Evolutionary conservation across 2,888 invertebrate genomes (phyloP).

Genomic region (Alviniconcha strummeri): DNA sequence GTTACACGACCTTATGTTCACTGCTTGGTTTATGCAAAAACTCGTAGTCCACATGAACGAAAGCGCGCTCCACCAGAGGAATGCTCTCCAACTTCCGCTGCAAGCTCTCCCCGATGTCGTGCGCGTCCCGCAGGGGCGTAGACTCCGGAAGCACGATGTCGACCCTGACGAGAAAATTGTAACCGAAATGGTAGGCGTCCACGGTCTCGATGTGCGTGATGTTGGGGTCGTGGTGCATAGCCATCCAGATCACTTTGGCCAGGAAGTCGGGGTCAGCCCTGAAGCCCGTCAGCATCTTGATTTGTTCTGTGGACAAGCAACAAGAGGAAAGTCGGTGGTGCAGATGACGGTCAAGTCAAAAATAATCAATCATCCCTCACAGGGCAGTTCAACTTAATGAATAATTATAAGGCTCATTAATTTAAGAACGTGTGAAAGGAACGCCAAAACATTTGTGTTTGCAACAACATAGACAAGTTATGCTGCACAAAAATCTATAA

Average conservation of each 20-base stretch:
- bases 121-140: constrained; percentile 73
- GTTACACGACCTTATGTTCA: constrained; percentile 74
- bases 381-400: too few species aligned
- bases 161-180: constrained; percentile 74
- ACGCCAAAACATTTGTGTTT: too few species aligned
- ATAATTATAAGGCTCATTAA: too few species aligned
- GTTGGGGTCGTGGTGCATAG: constrained; percentile 66
- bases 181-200: constrained; percentile 76
- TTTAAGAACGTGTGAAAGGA: too few species aligned
- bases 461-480: too few species aligned
- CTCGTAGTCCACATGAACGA: constrained; percentile 76
- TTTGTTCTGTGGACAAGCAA: constrained; percentile 61
- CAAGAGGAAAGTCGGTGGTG: too few species aligned
- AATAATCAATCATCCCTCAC: too few species aligned
- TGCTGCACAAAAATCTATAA: too few species aligned
- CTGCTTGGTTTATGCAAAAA: constrained; percentile 73
- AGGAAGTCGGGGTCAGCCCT: constrained; percentile 69
- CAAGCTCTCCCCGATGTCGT: constrained; percentile 75
- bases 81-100: constrained; percentile 75
- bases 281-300: constrained; percentile 69
- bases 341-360: too few species aligned
- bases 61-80: constrained; percentile 75
- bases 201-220: constrained; percentile 74
- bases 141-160: constrained; percentile 73
- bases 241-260: constrained; percentile 70